Percentiles rank a stretch among this genome's conserved stretches.
Evolutionary conservation across 2,113 vertebrate genomes (phyloP).

Genomic region (Microcebus jonahi): DNA sequence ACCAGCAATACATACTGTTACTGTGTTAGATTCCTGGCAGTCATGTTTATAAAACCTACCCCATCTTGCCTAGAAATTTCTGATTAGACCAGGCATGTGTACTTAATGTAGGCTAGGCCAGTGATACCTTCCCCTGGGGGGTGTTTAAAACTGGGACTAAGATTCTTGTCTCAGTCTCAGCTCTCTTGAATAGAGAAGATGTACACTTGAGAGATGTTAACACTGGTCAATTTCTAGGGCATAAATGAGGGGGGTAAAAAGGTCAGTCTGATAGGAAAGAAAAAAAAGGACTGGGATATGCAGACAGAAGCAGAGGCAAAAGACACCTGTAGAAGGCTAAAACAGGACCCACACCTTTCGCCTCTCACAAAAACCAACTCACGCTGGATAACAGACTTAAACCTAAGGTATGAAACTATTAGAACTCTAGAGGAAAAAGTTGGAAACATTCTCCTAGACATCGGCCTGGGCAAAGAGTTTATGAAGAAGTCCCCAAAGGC

Average conservation of each 20-base stretch:
- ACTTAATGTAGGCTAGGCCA: background rate
- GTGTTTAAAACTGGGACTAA: background rate
- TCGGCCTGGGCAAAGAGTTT: too few relatives aligned
- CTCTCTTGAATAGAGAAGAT: background rate
- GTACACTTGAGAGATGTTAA: background rate
- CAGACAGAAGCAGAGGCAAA: background rate
- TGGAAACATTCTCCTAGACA: too few relatives aligned
- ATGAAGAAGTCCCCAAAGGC: too few relatives aligned
- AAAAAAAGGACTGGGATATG: background rate
- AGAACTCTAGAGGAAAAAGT: too few relatives aligned
- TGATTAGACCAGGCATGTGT: background rate
- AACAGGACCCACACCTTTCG: too few relatives aligned
- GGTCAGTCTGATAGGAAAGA: background rate
- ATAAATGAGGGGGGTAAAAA: background rate
- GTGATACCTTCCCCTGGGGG: background rate
- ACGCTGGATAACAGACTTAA: too few relatives aligned
- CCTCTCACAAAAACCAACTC: too few relatives aligned
- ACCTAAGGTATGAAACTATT: too few relatives aligned
- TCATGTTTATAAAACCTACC: background rate
- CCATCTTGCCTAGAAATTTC: background rate
- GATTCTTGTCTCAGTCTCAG: background rate
- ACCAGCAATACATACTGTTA: background rate
- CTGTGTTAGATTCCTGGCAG: background rate
- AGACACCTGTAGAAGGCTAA: too few relatives aligned
- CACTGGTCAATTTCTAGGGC: background rate